Evolutionary conservation across 2,888 invertebrate genomes (phyloP), one percentile per base, ranked within the genome.

Genomic region (Actias luna): DNA sequence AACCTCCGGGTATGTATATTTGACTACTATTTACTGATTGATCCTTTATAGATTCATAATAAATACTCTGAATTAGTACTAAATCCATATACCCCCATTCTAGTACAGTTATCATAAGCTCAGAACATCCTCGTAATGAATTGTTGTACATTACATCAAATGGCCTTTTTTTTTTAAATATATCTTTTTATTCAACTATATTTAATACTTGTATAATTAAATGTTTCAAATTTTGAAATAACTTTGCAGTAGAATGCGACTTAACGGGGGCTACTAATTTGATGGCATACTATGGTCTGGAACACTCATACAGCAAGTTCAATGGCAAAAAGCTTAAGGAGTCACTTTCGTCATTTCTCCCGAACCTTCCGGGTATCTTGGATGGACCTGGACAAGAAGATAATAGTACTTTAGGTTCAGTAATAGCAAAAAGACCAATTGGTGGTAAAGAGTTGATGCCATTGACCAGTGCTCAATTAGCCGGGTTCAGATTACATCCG

Each of bases 231-330:
- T 66, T 69, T 25, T 25, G 1, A 22, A 25, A 25, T 50, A 50
- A 25, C 14, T 50, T 83, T 93, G 63, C 85, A 97, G 98, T 95
- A 89, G 97, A 97, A 93, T 97, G 97, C 85, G 98, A 98, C 89
- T 92, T 98, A 75, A 99, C 99, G 67, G 99, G 99, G 69, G 98
- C 98, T 78, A 98, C 97, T 74, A 99, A 99, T 94, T 95, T 99
- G 88, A 98, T 99, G 97, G 96, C 97, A 81, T 96, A 97, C 93
- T 97, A 99, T 95, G 98, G 97, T 72, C 94, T 99, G 69, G 99
- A 99, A 92, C 98, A 99, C 92, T 98, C 99, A 25, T 98, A 99
- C 88, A 98, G 97, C 91, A 99, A 98, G 94, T 99, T 99, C 92
- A 98, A 98, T 93, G 98, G 98, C 61, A 98, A 98, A 83, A 98